Percentiles rank a stretch among this genome's conserved stretches.
phyloP scores from a whole-genome alignment of 2,888 invertebrate species.

The Physocephala rufipes region DNA sequence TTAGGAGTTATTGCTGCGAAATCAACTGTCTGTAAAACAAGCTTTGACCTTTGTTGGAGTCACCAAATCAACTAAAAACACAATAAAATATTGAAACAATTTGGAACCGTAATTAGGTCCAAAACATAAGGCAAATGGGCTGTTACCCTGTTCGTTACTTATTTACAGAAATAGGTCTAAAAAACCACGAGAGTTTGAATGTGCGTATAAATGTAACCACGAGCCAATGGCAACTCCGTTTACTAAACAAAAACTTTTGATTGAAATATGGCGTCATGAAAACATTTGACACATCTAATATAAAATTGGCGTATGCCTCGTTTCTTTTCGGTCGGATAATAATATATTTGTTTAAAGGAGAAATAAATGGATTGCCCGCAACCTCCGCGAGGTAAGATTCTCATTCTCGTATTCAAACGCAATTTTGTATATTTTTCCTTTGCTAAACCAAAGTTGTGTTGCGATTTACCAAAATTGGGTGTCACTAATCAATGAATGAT shows the following conservation, averaged over 20 bases:
- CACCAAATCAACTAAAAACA: no score
- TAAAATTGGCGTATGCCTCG: constrained; percentile 24
- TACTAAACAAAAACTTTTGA: constrained; percentile 7
- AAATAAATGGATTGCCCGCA: constrained; percentile 45
- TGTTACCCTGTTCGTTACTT: no score
- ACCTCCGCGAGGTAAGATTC: constrained; percentile 47
- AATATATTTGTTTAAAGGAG: constrained; percentile 20
- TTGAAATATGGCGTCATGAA: constrained; percentile 47
- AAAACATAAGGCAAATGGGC: no score
- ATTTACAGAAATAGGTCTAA: no score
- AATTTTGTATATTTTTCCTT: not conserved
- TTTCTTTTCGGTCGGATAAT: constrained; percentile 20
- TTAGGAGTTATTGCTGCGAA: no score
- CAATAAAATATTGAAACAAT: no score
- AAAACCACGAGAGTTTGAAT: no score
- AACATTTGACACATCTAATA: constrained; percentile 38
- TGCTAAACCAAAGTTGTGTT: not conserved
- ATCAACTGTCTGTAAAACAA: no score
- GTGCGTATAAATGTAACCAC: no score
- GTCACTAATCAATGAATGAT: constrained; percentile 19
- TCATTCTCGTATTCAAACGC: no score
- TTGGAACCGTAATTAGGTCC: no score
- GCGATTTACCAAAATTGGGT: not conserved
- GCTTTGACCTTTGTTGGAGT: no score
- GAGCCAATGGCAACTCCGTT: constrained; percentile 37